Percentiles rank a stretch among this genome's conserved stretches.
These are phyloP conservation scores for Dicrurus megarhynchus DNA, from an alignment of 2,113 vertebrate species.

Conservation along the genomic window DNA sequence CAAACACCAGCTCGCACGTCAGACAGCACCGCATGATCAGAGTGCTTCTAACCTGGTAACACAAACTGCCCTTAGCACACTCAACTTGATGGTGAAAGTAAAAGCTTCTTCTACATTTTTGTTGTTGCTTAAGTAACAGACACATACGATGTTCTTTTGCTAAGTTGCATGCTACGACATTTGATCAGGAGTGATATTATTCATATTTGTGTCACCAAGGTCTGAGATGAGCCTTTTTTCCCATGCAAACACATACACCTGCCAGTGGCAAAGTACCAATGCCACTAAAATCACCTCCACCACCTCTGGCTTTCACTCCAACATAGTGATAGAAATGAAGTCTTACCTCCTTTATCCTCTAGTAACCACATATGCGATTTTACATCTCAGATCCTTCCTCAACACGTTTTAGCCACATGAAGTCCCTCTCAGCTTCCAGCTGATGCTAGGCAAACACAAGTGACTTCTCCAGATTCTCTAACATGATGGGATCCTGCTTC, in stretches of 20 bases:
- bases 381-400: neutral
- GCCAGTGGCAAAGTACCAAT: neutral
- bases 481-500: neutral
- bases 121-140: neutral
- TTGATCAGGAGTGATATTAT: neutral
- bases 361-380: neutral
- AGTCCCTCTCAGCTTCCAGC: neutral
- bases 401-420: neutral
- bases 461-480: neutral
- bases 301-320: neutral
- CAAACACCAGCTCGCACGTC: neutral
- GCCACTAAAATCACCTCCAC: neutral
- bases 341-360: neutral
- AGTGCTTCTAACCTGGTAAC: neutral
- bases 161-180: fast-evolving
- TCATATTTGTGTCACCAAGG: neutral
- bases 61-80: neutral
- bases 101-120: neutral
- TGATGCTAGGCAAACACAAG: neutral
- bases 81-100: neutral
- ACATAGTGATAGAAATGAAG: neutral
- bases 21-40: neutral
- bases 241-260: neutral
- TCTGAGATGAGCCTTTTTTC: neutral
- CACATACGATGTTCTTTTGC: fast-evolving